phyloP scores from a whole-genome alignment of 2,888 invertebrate genomes.

The Chrysolina americana region DNA sequence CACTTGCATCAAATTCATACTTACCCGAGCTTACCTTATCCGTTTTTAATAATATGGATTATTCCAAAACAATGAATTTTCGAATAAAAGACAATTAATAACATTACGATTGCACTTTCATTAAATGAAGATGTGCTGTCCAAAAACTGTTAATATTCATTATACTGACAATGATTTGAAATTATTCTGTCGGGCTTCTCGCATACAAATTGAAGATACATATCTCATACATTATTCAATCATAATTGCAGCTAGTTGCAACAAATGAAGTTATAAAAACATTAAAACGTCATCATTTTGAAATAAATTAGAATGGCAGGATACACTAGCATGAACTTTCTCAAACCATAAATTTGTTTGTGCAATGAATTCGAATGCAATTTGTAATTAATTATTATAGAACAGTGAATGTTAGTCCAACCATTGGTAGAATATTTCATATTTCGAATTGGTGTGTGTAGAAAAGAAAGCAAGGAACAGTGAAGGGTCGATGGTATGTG shows the following conservation, averaged over 20 bases:
- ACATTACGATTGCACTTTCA: background rate
- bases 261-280: conserved; percentile 43
- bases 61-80: too few relatives aligned
- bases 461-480: too few relatives aligned
- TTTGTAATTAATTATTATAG: conserved; percentile 45
- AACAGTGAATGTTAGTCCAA: conserved; percentile 26
- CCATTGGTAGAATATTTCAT: background rate
- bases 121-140: background rate
- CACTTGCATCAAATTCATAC: too few relatives aligned
- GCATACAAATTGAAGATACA: conserved; percentile 20
- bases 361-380: conserved; percentile 40
- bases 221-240: conserved; percentile 27
- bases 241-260: conserved; percentile 31
- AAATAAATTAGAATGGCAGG: conserved; percentile 39
- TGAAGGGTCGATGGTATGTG: too few relatives aligned
- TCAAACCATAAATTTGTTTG: conserved; percentile 43
- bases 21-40: too few relatives aligned
- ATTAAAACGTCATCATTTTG: conserved; percentile 46
- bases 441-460: background rate
- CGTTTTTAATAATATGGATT: too few relatives aligned
- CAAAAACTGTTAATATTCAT: background rate
- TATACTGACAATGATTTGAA: conserved; percentile 21
- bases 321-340: conserved; percentile 36
- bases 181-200: conserved; percentile 2
- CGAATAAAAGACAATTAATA: background rate